phyloP scores from a whole-genome alignment of 1,140 invertebrate species.

The Pomacea maculata region DNA sequence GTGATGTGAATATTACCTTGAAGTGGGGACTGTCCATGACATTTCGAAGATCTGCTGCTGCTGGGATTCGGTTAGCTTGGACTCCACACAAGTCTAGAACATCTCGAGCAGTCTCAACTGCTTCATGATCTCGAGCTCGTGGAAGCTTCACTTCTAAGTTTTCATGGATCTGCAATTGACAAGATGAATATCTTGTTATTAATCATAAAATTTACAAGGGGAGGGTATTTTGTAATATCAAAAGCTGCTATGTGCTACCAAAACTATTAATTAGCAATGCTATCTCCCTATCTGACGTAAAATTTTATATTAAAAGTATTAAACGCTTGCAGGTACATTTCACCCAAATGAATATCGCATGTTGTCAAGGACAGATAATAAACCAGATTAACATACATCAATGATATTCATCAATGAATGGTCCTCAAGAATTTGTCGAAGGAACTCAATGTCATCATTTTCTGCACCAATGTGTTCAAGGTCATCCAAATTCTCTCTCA shows the following conservation, averaged over 20 bases:
- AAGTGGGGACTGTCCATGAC: slow-evolving; percentile 42
- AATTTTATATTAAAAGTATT: no score
- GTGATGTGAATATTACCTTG: slow-evolving; percentile 28
- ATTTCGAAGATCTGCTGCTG: slow-evolving; percentile 35
- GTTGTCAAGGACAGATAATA: not conserved
- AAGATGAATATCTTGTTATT: no score
- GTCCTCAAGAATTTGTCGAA: slow-evolving; percentile 45
- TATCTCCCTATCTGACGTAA: no score
- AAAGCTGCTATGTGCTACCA: no score
- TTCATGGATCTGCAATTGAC: slow-evolving; percentile 40
- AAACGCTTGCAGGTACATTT: no score
- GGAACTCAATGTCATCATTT: slow-evolving; percentile 47
- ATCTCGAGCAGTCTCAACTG: slow-evolving; percentile 34
- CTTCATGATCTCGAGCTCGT: slow-evolving; percentile 28
- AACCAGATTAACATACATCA: slow-evolving; percentile 38
- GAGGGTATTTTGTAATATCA: no score
- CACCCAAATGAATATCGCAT: not conserved
- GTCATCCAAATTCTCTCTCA: slow-evolving; percentile 44
- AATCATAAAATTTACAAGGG: no score
- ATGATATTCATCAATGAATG: slow-evolving; percentile 41
- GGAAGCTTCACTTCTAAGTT: slow-evolving; percentile 41
- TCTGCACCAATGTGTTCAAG: slow-evolving; percentile 43
- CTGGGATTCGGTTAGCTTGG: slow-evolving; percentile 21
- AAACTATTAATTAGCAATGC: no score
- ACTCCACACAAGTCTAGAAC: slow-evolving; percentile 35